Evolutionary conservation across 1,140 invertebrate genomes (phyloP).

Genomic region (Plodia interpunctella): DNA sequence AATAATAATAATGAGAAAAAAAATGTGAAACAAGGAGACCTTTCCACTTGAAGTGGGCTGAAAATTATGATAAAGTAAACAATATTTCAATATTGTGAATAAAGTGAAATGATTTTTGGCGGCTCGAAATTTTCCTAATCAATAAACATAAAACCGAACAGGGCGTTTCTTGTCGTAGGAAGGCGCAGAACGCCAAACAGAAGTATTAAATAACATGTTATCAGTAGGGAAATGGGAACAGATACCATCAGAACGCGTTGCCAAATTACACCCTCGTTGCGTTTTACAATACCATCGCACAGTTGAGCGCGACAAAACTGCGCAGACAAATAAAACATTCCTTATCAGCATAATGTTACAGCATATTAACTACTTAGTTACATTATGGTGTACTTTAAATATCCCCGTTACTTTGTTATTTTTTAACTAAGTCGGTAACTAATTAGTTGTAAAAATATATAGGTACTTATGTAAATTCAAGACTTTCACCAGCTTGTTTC

Average conservation of each 20-base stretch:
- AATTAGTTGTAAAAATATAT: too few species aligned
- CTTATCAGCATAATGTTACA: not conserved
- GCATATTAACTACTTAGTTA: not conserved
- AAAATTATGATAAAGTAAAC: too few species aligned
- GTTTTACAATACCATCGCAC: slow-evolving; percentile 50
- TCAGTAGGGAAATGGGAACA: slow-evolving; percentile 53
- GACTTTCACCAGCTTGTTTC: too few species aligned
- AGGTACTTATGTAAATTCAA: too few species aligned
- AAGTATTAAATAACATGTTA: slow-evolving; percentile 61
- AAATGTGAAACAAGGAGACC: too few species aligned
- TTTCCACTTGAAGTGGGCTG: too few species aligned
- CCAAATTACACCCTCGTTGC: slow-evolving; percentile 67
- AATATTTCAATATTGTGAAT: too few species aligned
- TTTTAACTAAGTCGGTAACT: too few species aligned
- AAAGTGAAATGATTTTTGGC: too few species aligned
- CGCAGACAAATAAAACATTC: not conserved
- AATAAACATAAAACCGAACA: not conserved
- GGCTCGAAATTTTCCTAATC: not conserved
- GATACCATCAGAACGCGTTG: slow-evolving; percentile 60
- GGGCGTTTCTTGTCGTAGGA: slow-evolving; percentile 41
- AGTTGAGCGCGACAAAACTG: not conserved
- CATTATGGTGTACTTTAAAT: slow-evolving; percentile 14
- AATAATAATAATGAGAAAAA: not conserved
- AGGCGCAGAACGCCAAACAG: slow-evolving; percentile 49
- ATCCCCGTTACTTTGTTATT: too few species aligned